Evolutionary conservation across 2,797 vertebrate species (phyloP), one percentile per base, ranked within the genome.

Genomic region (Petrocephalus schoutedeni): DNA sequence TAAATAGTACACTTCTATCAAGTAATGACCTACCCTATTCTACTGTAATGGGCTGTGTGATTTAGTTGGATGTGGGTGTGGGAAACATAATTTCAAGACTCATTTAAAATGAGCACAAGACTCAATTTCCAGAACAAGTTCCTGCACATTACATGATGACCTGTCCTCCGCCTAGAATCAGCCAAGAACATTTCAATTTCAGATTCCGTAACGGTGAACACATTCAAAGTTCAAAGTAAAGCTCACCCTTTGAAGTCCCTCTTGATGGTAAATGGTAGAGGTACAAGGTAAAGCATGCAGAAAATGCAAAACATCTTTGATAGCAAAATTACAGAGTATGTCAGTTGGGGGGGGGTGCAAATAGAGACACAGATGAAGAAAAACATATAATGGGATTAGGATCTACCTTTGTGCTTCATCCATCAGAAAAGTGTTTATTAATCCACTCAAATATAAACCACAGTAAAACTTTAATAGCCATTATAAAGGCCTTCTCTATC

Each of bases 171-270:
- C 32, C 54, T 19, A 86, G 23, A 32, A 58, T 1, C 54, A 32
- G 57, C 8, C 16, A 45, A 19, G 36, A 32, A 36, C 32, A 19
- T 19, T 58, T 58, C 59, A 28, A 36, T 8, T 36, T 56, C 57
- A 32, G 57, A 45, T 86, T 45, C 36, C 14, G 19, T 19, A 59
- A 86, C 45, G 19, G 16, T 9, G 53, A 4, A 56, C 12, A 28
- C 83, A 5, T 28, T 56, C 51, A 56, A 54, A 57, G 12, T 28
- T 28, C 28, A 28, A 28, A 28, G 67, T 16, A 49, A 80, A 80
- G 41, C 51, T 85, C 51, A 14, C 23, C 23, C 83, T 85, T 85
- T 85, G 83, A 85, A 85, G 83, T 56, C 21, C 10, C 49, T 85
- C 5, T 8, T 57, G 23, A 54, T 85, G 83, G 83, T 49, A 49